Evolutionary conservation across 30 jellyfish, hydroid and myxozoan genomes (phyloP), one percentile per base, ranked within the genome.

Genomic region (Pelagia noctiluca): DNA sequence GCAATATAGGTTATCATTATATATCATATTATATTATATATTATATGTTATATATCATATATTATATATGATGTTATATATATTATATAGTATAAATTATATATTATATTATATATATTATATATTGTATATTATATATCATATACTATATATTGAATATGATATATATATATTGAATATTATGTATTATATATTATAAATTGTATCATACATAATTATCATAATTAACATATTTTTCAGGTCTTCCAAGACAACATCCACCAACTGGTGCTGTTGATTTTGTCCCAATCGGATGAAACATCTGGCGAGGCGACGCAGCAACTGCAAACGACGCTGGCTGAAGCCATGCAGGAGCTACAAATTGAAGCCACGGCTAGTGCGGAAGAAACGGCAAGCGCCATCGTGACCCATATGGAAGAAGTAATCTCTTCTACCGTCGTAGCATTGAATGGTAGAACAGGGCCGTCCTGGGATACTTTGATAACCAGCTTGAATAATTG

Each of bases 401-500:
- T 82, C 16, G 2, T 47, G 54, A 53, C 71, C 11, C 92, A 71
- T 26, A 19, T 82, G 11, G 85, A 30, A 33, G 35, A 42, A 2
- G 35, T 42, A n/a, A 57, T 82, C 18, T 30, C 53, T 34, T 79
- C 50, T 4, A 71, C 69, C n/a, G 69, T 82, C 0, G 19, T 46
- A 22, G 50, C 69, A 28, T 82, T 0, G 35, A 31, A 2, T 1
- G 3, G 3, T 24, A 23, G 25, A 31, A 36, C 49, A 12, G 86
- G 80, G 31, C 0, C 61, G 2, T 35, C 80, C 22, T 82, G 92
- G 92, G 85, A 36, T n/a, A 69, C n/a, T n/a, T n/a, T n/a, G n/a
- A n/a, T n/a, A 30, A 42, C 73, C 69, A 0, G 85, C 35, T 26
- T 48, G 37, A 26, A 82, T 85, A 38, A 61, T 69, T 0, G 57